Evolutionary conservation across 2,113 vertebrate genomes (phyloP).

Genomic region (Notiomystis cincta): DNA sequence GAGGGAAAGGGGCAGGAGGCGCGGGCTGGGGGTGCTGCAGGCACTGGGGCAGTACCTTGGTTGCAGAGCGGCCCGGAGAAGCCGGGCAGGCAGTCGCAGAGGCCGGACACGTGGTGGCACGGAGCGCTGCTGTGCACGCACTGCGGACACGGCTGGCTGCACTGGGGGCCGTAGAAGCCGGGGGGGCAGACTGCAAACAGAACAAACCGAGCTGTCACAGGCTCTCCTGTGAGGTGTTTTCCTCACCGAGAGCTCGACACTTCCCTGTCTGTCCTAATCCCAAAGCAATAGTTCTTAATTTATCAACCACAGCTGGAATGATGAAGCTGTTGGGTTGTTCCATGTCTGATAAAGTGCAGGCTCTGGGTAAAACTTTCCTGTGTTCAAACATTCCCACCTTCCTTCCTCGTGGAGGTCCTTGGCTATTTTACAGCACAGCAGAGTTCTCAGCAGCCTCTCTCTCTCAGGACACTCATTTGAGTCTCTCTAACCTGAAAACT

Average conservation of each 20-base stretch:
- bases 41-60: conserved; percentile 78
- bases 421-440: neutral
- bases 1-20: neutral
- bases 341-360: neutral
- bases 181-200: conserved; percentile 85
- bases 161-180: conserved; percentile 91
- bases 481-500: neutral
- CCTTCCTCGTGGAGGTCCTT: neutral
- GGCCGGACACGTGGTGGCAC: conserved; percentile 90
- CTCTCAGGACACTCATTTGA: neutral
- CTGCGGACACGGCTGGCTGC: conserved; percentile 89
- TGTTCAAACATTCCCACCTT: neutral
- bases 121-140: conserved; percentile 92
- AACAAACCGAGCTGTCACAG: neutral
- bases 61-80: conserved; percentile 91
- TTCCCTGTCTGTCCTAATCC: neutral
- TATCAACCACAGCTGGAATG: neutral
- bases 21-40: neutral
- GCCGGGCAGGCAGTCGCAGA: conserved; percentile 91
- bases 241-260: neutral
- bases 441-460: neutral
- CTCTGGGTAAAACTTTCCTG: neutral
- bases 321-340: neutral
- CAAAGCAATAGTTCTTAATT: neutral
- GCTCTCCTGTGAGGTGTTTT: neutral